Percentiles rank a stretch among this genome's conserved stretches.
phyloP scores from a whole-genome alignment of 2,113 vertebrate genomes.

The Tachysurus fulvidraco region DNA sequence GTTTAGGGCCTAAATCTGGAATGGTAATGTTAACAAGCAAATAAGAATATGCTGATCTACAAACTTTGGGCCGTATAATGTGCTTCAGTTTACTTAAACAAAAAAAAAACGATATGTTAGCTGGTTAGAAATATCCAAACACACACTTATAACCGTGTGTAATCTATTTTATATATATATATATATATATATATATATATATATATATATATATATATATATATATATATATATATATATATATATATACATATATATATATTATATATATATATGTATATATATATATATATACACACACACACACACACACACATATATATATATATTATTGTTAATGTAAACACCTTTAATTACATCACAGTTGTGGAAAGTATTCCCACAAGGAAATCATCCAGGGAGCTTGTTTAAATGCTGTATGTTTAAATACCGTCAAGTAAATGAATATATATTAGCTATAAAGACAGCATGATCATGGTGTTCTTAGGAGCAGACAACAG shows the following conservation, averaged over 20 bases:
- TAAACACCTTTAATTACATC: background rate
- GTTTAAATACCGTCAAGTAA: background rate
- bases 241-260: too few species aligned
- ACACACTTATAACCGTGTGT: background rate
- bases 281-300: too few species aligned
- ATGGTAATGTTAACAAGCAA: background rate
- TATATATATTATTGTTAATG: too few species aligned
- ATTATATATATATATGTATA: too few species aligned
- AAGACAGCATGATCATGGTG: background rate
- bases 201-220: too few species aligned
- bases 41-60: background rate
- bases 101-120: background rate
- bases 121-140: background rate
- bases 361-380: constrained; percentile 1
- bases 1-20: background rate
- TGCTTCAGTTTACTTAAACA: background rate
- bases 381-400: background rate
- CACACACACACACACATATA: too few species aligned
- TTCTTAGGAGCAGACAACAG: background rate
- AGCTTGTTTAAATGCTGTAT: too few species aligned
- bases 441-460: background rate
- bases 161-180: background rate
- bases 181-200: too few species aligned
- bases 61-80: background rate
- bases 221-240: background rate